Evolutionary conservation across 2,888 invertebrate genomes (phyloP).

Genomic region (Melanargia galathea): DNA sequence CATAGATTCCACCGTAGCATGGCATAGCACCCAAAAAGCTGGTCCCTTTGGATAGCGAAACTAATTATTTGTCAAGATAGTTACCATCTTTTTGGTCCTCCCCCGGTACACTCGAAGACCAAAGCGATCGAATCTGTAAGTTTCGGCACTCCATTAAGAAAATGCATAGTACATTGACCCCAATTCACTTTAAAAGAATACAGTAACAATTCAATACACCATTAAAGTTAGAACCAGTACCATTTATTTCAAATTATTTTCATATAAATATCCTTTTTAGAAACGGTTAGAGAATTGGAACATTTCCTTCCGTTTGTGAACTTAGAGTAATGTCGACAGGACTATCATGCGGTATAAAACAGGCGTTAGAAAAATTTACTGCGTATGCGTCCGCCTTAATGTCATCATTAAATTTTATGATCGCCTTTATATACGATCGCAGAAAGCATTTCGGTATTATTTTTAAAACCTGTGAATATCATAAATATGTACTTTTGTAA

Average conservation of each 20-base stretch:
- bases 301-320: constrained; percentile 19
- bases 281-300: constrained; percentile 11
- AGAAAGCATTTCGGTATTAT: constrained; percentile 1
- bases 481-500: too few relatives aligned
- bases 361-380: constrained; percentile 38
- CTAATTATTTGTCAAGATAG: too few relatives aligned
- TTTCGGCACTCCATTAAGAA: too few relatives aligned
- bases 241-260: neutral
- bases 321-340: constrained; percentile 25
- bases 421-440: constrained; percentile 11
- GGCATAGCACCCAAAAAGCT: too few relatives aligned
- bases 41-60: too few relatives aligned
- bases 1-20: too few relatives aligned
- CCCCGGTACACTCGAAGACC: too few relatives aligned
- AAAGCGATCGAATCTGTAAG: too few relatives aligned
- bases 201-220: neutral
- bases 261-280: neutral
- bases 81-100: too few relatives aligned
- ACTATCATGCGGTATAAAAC: constrained; percentile 31
- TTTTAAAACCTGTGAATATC: constrained; percentile 16
- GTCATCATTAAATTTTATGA: constrained; percentile 38
- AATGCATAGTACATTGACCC: too few relatives aligned
- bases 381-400: constrained; percentile 33
- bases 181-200: too few relatives aligned
- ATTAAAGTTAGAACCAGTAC: neutral